Evolutionary conservation across 2,888 invertebrate genomes (phyloP).

Genomic region (Polyommatus icarus): DNA sequence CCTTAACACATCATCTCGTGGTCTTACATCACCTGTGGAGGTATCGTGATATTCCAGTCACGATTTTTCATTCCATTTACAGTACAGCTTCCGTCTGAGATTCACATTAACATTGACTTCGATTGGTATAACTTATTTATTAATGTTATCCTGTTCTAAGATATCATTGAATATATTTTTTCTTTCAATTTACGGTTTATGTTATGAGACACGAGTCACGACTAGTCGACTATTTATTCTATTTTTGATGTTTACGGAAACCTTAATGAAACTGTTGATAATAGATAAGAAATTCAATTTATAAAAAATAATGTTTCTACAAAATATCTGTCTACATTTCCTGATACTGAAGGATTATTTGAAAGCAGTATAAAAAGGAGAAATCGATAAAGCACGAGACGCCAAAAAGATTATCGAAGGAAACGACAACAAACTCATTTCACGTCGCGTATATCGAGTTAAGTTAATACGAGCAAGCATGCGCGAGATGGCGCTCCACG

Average conservation of each 20-base stretch:
- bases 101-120: neutral
- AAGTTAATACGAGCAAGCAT: slow-evolving; percentile 37
- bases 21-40: slow-evolving; percentile 30
- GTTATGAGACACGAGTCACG: too few relatives aligned
- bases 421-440: slow-evolving; percentile 21
- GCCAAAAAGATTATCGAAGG: slow-evolving; percentile 8
- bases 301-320: neutral
- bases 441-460: slow-evolving; percentile 36
- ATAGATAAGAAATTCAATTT: neutral
- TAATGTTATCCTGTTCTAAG: neutral
- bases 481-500: slow-evolving; percentile 35
- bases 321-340: neutral
- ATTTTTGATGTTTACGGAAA: neutral
- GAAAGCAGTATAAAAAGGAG: neutral
- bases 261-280: neutral
- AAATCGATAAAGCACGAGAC: neutral
- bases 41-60: slow-evolving; percentile 31
- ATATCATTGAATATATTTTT: neutral
- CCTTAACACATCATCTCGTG: slow-evolving; percentile 9
- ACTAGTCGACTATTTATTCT: neutral
- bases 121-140: slow-evolving; percentile 3
- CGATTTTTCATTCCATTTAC: slow-evolving; percentile 24
- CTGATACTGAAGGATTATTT: neutral
- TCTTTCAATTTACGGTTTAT: neutral
- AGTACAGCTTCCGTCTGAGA: slow-evolving; percentile 29